These are phyloP conservation scores for Lophochroa leadbeateri DNA, from an alignment of 2,113 vertebrate species.

Conservation along the genomic window DNA sequence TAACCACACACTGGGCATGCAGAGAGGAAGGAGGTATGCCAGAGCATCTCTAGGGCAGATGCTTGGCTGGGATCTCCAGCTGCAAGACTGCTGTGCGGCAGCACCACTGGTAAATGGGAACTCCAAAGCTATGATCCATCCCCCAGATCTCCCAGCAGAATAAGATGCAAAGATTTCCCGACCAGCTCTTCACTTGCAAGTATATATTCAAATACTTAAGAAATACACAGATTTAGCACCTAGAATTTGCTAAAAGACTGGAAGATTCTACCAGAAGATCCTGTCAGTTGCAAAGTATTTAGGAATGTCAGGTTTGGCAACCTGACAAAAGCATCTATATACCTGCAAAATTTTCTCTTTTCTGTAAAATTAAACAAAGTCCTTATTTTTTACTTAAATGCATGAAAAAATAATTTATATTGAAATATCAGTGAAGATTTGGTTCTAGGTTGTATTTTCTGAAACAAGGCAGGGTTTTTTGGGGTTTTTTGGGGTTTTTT, in stretches of 20 bases:
- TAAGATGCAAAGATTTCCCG: not conserved
- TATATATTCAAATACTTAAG: not conserved
- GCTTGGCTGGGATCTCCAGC: not conserved
- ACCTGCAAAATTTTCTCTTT: not conserved
- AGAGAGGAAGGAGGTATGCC: no score
- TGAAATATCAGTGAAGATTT: not conserved
- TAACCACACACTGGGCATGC: fast-evolving
- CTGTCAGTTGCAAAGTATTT: not conserved
- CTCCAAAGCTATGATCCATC: not conserved
- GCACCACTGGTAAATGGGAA: not conserved
- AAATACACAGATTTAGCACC: not conserved
- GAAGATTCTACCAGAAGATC: not conserved
- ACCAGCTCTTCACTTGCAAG: not conserved
- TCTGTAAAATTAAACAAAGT: not conserved
- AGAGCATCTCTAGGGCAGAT: not conserved
- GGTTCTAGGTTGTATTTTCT: not conserved
- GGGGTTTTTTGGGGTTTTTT: no score
- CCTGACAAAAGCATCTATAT: not conserved
- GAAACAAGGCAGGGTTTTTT: not conserved
- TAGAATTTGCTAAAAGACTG: not conserved
- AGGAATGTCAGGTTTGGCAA: not conserved
- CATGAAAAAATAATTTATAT: not conserved
- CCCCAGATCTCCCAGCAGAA: not conserved
- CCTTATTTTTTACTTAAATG: not conserved
- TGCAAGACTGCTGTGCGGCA: not conserved